A percentile compares a stretch with the other conserved stretches of the same genome.
Conservation (phyloP, 2,113 vertebrate genomes). For the Oncorhynchus mykiss region DNA sequence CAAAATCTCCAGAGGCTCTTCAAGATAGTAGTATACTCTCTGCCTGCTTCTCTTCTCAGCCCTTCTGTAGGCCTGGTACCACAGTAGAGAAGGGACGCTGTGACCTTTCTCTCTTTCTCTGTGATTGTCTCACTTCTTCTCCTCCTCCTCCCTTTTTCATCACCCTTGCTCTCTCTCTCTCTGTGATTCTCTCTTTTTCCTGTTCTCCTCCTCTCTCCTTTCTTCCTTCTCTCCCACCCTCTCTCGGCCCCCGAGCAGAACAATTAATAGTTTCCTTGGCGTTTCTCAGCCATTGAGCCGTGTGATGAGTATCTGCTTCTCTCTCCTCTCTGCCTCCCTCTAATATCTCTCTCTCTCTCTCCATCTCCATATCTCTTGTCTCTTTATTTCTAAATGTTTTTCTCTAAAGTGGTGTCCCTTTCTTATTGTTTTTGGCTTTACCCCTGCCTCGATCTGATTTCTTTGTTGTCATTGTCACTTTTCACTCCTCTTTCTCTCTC, state of each 20-base stretch:
- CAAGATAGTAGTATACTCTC: too few species aligned
- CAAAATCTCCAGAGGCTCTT: too few species aligned
- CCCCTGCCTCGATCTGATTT: neutral
- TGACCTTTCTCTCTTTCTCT: neutral
- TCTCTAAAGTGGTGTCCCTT: neutral
- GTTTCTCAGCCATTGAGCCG: constrained; percentile 43
- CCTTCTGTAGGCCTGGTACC: too few species aligned
- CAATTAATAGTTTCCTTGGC: constrained; percentile 49
- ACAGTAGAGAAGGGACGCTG: too few species aligned
- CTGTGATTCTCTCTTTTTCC: neutral
- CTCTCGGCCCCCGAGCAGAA: constrained; percentile 36
- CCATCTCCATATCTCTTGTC: neutral
- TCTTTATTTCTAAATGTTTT: neutral
- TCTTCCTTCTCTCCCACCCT: neutral
- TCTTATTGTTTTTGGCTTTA: neutral
- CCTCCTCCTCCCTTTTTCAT: neutral
- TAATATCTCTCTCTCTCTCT: constrained; percentile 1
- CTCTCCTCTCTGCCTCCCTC: neutral
- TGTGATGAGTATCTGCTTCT: constrained; percentile 43
- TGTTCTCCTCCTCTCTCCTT: neutral
- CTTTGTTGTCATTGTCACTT: neutral
- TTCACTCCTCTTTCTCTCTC: neutral
- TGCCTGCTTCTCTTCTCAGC: too few species aligned
- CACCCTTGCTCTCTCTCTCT: too few species aligned
- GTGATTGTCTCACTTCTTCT: neutral